These are phyloP conservation scores for Gobio gobio DNA, from an alignment of 2,113 vertebrate species.

Conservation along the genomic window DNA sequence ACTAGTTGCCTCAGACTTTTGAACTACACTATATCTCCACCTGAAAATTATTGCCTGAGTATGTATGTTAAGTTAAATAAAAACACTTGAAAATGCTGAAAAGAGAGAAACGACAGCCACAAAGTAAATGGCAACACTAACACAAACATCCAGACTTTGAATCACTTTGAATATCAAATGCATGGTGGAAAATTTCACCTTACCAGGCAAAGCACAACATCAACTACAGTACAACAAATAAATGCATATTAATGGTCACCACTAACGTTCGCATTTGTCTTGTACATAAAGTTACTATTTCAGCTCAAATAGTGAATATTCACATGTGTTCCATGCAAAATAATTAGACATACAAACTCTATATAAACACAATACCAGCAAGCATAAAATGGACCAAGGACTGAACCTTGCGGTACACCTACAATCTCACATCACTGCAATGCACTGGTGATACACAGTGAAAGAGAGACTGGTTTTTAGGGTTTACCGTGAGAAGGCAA, in stretches of 20 bases:
- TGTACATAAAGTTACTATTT: background rate
- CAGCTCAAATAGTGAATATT: slow-evolving; percentile 18
- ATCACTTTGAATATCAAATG: slow-evolving; percentile 28
- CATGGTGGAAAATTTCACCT: slow-evolving; percentile 37
- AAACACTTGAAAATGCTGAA: slow-evolving; percentile 37
- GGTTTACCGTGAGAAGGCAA: slow-evolving; percentile 79
- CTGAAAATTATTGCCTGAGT: background rate
- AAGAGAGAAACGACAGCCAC: slow-evolving; percentile 49
- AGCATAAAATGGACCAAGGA: slow-evolving; percentile 60
- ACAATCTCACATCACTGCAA: slow-evolving; percentile 65
- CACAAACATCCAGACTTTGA: slow-evolving; percentile 15
- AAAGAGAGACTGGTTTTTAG: slow-evolving; percentile 41
- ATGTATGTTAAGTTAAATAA: background rate
- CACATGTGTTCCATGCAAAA: slow-evolving; percentile 66
- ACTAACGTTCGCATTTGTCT: background rate
- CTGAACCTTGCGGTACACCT: slow-evolving; percentile 63
- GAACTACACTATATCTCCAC: background rate
- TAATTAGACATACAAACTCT: slow-evolving; percentile 51
- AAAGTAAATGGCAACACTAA: slow-evolving; percentile 15
- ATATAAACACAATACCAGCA: slow-evolving; percentile 64
- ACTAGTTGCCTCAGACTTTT: background rate
- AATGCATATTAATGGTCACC: background rate
- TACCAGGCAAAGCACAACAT: slow-evolving; percentile 45
- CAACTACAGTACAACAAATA: slow-evolving; percentile 13
- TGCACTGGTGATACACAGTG: slow-evolving; percentile 55